Evolutionary conservation across 2,888 invertebrate species (phyloP).

Genomic region (Caenorhabditis sp.): DNA sequence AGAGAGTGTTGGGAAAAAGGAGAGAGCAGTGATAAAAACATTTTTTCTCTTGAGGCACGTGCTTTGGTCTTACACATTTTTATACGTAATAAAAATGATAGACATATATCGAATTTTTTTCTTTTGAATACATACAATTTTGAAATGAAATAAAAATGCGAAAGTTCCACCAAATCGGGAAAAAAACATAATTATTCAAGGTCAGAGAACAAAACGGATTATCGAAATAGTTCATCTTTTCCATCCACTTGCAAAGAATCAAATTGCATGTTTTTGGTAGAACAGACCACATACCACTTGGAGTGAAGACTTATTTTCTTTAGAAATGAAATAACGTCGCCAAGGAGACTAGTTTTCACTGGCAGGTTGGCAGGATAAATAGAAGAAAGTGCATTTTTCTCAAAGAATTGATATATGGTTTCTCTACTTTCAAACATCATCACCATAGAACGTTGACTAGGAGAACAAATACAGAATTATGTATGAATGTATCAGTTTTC

Average conservation of each 20-base stretch:
- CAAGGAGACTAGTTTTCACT: background rate
- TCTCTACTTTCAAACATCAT: too few species aligned
- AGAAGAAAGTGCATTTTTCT: background rate
- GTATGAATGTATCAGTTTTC: too few species aligned
- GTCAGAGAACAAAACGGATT: background rate
- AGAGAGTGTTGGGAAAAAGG: background rate
- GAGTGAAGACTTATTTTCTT: too few species aligned
- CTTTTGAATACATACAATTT: background rate
- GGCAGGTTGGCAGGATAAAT: background rate
- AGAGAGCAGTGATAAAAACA: background rate
- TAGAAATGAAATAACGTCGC: too few species aligned
- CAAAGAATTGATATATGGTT: too few species aligned
- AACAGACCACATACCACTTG: too few species aligned
- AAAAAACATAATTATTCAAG: background rate
- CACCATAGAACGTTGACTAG: too few species aligned
- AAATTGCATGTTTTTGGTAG: too few species aligned
- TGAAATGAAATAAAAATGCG: background rate
- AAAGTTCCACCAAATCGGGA: background rate
- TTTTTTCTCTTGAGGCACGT: constrained; percentile 1
- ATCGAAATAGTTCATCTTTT: too few species aligned
- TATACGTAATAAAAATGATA: constrained; percentile 4
- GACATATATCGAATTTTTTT: background rate
- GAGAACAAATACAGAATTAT: too few species aligned
- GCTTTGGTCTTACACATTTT: constrained; percentile 2
- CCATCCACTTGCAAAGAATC: too few species aligned